Evolutionary conservation across 2,888 invertebrate genomes (phyloP), one percentile per base, ranked within the genome.

Genomic region (Morpho deidamia): DNA sequence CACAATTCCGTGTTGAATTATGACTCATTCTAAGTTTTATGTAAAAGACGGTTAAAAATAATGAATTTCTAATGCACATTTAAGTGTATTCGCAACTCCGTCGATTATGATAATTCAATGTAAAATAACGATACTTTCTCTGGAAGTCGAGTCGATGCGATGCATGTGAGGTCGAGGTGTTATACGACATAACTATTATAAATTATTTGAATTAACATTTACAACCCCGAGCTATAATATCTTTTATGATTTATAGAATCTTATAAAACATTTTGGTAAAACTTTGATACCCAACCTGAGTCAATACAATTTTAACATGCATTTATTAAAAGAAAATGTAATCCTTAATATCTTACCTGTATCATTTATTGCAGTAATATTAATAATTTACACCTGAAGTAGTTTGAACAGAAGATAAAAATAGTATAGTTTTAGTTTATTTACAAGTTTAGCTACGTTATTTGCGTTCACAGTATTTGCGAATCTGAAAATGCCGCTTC

Each of bases 191-290:
- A 52, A 52, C 48, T 39, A 52, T 56, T 56, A 53, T 72, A 69
- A 72, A 74, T 72, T 68, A 64, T 72, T 65, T 66, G 61, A 61
- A 74, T 71, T 74, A 77, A 74, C 76, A 77, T 74, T 69, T 70
- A 70, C 70, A 72, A 75, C 72, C 73, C 61, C 65, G 51, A 62
- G 64, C 64, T 55, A 23, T 23, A 64, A 59, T 61, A 60, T 55
- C 56, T 53, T 46, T 51, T 53, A 50, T 55, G 47, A 55, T 53
- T 56, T 59, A 56, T 56, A 44, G 34, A 45, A 47, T 38, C 40
- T 41, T 39, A 34, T 54, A 54, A 42, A n/a, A 50, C 44, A 53
- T 51, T 35, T 38, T 42, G 8, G 37, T 37, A 43, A 40, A 11
- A 38, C 7, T 10, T 39, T 40, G 33, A 33, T 40, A 10, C 47